Percentiles rank a stretch among this genome's conserved stretches.
phyloP scores from a whole-genome alignment of 2,113 vertebrate species.

The Onychostoma macrolepis region DNA sequence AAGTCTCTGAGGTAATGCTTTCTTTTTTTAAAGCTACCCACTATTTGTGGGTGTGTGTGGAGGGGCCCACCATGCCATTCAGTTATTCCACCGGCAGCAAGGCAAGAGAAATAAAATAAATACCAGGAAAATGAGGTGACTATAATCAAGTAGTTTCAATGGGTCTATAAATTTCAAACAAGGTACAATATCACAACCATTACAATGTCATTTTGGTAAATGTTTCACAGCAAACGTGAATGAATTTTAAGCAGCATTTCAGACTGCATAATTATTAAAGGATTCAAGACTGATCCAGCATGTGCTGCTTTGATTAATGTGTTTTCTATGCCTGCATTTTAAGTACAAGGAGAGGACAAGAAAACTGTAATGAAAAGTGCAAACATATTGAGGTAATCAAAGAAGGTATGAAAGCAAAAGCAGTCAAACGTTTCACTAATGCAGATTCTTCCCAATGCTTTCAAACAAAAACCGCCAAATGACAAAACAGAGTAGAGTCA shows the following conservation, averaged over 20 bases:
- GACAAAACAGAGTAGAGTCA: not conserved
- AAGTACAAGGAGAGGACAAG: slow-evolving; percentile 58
- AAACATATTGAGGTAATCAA: slow-evolving; percentile 21
- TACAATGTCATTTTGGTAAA: slow-evolving; percentile 17
- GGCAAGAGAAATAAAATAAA: not conserved
- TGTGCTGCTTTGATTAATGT: slow-evolving; percentile 75
- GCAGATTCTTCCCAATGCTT: not conserved
- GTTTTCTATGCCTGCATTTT: slow-evolving; percentile 44
- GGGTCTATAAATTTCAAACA: not conserved
- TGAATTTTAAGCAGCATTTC: slow-evolving; percentile 5
- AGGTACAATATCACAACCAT: slow-evolving; percentile 15
- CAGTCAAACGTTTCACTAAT: not conserved
- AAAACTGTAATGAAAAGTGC: slow-evolving; percentile 56
- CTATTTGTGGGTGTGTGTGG: not conserved
- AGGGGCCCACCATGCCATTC: not conserved
- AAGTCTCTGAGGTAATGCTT: not conserved
- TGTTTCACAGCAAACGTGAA: not conserved
- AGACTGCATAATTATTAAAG: slow-evolving; percentile 1
- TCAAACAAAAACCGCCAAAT: not conserved
- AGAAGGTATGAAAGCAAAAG: slow-evolving; percentile 36
- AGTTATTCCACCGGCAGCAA: not conserved
- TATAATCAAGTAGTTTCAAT: not conserved
- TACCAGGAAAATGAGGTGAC: not conserved
- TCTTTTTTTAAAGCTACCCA: not conserved
- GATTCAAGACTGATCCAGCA: slow-evolving; percentile 54